These are phyloP conservation scores for Drosophila longiperda DNA, from an alignment of 2,888 invertebrate species.

Conservation along the genomic window DNA sequence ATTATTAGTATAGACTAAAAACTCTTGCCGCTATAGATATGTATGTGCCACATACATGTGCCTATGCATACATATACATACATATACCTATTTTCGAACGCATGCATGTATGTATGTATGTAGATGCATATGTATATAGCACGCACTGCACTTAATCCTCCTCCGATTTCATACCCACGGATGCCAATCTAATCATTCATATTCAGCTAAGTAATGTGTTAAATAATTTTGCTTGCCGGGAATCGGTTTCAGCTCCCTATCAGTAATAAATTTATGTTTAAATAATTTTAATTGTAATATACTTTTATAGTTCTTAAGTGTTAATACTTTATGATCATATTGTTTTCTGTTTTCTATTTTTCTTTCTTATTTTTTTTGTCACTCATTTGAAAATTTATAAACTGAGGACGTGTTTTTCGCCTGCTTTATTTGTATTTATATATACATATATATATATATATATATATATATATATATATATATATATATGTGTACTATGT, in stretches of 20 bases:
- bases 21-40: conserved; percentile 34
- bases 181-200: conserved; percentile 27
- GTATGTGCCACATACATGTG: conserved; percentile 32
- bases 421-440: conserved; percentile 29
- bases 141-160: conserved; percentile 17
- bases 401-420: conserved; percentile 77
- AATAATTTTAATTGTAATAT: conserved; percentile 59
- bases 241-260: conserved; percentile 37
- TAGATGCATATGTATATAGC: conserved; percentile 34
- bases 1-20: conserved; percentile 51
- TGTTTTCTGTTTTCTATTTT: conserved; percentile 6
- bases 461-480: conserved; percentile 22
- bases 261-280: conserved; percentile 62
- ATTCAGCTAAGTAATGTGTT: conserved; percentile 46
- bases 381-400: conserved; percentile 83
- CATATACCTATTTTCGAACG: conserved; percentile 42
- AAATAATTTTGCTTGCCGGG: conserved; percentile 47
- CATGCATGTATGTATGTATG: conserved; percentile 28
- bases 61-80: conserved; percentile 30
- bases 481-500: background rate
- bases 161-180: conserved; percentile 14
- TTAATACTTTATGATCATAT: conserved; percentile 52
- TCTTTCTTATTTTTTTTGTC: conserved; percentile 53
- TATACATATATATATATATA: conserved; percentile 19
- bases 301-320: conserved; percentile 66